Evolutionary conservation across 2,113 vertebrate species (phyloP).

Genomic region (Dinomys branickii): DNA sequence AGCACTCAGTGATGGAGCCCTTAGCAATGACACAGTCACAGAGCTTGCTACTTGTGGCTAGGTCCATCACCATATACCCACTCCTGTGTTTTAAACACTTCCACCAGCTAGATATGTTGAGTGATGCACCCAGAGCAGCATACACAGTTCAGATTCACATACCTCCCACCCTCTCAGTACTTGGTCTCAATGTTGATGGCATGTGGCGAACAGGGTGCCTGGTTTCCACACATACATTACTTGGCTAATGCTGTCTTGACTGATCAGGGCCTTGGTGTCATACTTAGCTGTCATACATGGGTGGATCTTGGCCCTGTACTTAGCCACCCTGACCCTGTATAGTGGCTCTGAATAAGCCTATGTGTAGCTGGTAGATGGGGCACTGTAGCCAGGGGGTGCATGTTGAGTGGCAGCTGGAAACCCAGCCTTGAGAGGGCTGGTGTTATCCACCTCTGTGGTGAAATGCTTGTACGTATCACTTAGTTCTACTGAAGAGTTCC

Average conservation of each 20-base stretch:
- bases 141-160: constrained; percentile 96
- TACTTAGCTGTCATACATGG: constrained; percentile 97
- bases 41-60: constrained; percentile 96
- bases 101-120: constrained; percentile 98
- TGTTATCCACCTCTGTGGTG: constrained; percentile 89
- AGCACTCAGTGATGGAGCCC: constrained; percentile 97
- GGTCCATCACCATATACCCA: constrained; percentile 99
- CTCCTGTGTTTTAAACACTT: constrained; percentile 97
- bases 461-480: constrained; percentile 95
- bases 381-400: constrained; percentile 73
- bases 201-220: constrained; percentile 95
- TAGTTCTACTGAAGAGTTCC: constrained; percentile 86
- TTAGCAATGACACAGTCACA: constrained; percentile 97
- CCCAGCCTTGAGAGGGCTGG: constrained; percentile 81
- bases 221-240: constrained; percentile 95
- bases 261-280: constrained; percentile 97
- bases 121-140: constrained; percentile 94
- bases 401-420: constrained; percentile 85
- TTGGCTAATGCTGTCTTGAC: constrained; percentile 96
- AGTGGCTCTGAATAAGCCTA: constrained; percentile 87
- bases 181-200: constrained; percentile 99
- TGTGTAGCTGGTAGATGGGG: constrained; percentile 77
- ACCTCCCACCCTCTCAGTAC: constrained; percentile 96
- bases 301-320: constrained; percentile 97
- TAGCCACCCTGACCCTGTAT: constrained; percentile 94